Base-by-base conservation (phyloP, 35 echinoderm and acorn worm species). In the Ophiothrix spiculata region DNA sequence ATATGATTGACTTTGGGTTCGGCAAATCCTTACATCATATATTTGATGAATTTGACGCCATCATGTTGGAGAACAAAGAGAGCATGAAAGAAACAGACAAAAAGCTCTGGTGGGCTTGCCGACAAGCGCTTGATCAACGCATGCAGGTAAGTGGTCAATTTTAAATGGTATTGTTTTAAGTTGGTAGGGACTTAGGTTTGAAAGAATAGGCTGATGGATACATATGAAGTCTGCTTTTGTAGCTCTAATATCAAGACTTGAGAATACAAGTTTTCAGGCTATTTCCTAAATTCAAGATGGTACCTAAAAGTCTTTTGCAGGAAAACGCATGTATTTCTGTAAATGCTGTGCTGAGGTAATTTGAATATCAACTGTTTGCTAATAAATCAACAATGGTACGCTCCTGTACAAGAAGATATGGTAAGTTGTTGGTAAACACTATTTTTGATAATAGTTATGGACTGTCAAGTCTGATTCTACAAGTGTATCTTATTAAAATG, bases 1-100 rank as follows among this genome's bases (percentile, higher is more conserved):
- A 83, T 25, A 69, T 25, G 49, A 6, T 6, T 83, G 16, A 38
- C 45, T 28, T 38, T 83, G 81, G 81, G 33, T 42, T 32, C 19
- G 33, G 17, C 3, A 75, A 36, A 33, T 93, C 91, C 23, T 78
- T 86, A 2, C 34, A 77, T 16, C 38, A 56, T 32, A 54, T 94
- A 40, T 36, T 94, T 64, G 64, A 33, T 10, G 92, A 94, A 40
- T 90, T 94, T 82, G 77, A 82, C 36, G 49, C 75, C 56, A 87
- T 94, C 40, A 31, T 94, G 73, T 19, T 38, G 16, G 88, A 94
- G 78, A 97, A 83, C 82, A 92, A 91, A 39, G 69, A 69, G 17
- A 92, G 90, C 54, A 83, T 89, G 0, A 97, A 97, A 39, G 86
- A 97, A 38, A 89, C 78, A 15, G 86, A 97, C 56, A 97, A 97